Base-by-base conservation (phyloP, 1,140 invertebrate genomes). In the Drosophila fuyamai region DNA sequence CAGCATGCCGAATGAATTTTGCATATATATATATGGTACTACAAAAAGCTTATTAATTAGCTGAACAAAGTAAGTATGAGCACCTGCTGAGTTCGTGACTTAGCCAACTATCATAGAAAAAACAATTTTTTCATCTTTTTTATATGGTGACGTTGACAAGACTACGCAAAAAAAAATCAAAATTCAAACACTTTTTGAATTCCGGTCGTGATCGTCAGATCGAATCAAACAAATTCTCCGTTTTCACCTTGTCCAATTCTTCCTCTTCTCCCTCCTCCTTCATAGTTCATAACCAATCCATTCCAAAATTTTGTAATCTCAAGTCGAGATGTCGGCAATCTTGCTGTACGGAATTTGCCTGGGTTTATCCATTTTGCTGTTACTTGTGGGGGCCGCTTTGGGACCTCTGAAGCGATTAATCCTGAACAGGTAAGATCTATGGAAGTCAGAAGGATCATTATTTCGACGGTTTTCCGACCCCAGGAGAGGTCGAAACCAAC, bases 21-120 rank as follows among this genome's bases (percentile, higher is more conserved):
- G 5, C n/a, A 10, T 10, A 13, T 12, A 12, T 13, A 4, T 23
- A 13, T 6, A 10, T 8, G 13, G 13, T 29, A 16, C 3, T 7
- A n/a, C n/a, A 50, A 32, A 51, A 35, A 4, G 58, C 58, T 68
- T 68, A 81, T 81, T 81, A 81, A 81, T 81, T 81, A 81, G 66
- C 55, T 57, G 29, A 57, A 66, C 38, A 56, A 47, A 44, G 32
- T 46, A 23, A 10, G 27, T 36, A 16, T 27, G 16, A 46, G 14
- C 61, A 65, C 61, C 59, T 57, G 59, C 51, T 10, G n/a, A 27
- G 10, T 3, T 63, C 61, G 61, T 63, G 61, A 63, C 40, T 61
- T 35, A 13, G 13, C 14, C 14, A 12, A 5, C 43, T n/a, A n/a
- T 12, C 14, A 60, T 40, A 16, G 6, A n/a, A 16, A 41, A 46